Percentiles rank a stretch among this genome's conserved stretches.
These are phyloP conservation scores for Melieria omissa DNA, from an alignment of 2,888 invertebrate species.

Conservation along the genomic window DNA sequence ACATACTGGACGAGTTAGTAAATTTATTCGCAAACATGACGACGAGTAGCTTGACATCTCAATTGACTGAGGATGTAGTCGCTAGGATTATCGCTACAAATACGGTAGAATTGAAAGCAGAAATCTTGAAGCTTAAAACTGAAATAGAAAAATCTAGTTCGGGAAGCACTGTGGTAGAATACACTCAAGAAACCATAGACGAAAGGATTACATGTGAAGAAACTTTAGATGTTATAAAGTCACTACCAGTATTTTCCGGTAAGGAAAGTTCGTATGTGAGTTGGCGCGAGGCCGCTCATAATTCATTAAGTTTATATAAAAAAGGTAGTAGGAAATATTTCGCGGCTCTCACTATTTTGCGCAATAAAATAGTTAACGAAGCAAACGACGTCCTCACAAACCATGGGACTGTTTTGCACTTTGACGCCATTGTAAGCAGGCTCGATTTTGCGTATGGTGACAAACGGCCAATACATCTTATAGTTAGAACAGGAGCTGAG, in stretches of 20 bases:
- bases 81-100: too few relatives aligned
- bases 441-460: slow-evolving; percentile 37
- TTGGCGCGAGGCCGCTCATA: slow-evolving; percentile 38
- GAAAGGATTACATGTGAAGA: too few relatives aligned
- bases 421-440: slow-evolving; percentile 32
- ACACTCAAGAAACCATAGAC: too few relatives aligned
- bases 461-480: slow-evolving; percentile 33
- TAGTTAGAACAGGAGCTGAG: slow-evolving; percentile 38
- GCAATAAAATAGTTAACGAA: slow-evolving; percentile 28
- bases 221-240: too few relatives aligned
- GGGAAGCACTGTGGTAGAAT: too few relatives aligned
- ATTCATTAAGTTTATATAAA: slow-evolving; percentile 33
- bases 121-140: too few relatives aligned
- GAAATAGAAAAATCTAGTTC: too few relatives aligned
- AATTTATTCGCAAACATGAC: too few relatives aligned
- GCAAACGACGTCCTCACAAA: slow-evolving; percentile 27
- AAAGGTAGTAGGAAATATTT: slow-evolving; percentile 37
- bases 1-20: too few relatives aligned
- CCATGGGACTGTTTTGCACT: slow-evolving; percentile 36
- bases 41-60: too few relatives aligned
- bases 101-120: too few relatives aligned
- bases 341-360: slow-evolving; percentile 30
- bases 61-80: too few relatives aligned
- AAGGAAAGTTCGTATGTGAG: slow-evolving; percentile 26
- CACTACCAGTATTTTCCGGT: slow-evolving; percentile 23